Percentiles rank a stretch among this genome's conserved stretches.
Evolutionary conservation across 2,888 invertebrate species (phyloP).

Genomic region (Andrena flavipes): DNA sequence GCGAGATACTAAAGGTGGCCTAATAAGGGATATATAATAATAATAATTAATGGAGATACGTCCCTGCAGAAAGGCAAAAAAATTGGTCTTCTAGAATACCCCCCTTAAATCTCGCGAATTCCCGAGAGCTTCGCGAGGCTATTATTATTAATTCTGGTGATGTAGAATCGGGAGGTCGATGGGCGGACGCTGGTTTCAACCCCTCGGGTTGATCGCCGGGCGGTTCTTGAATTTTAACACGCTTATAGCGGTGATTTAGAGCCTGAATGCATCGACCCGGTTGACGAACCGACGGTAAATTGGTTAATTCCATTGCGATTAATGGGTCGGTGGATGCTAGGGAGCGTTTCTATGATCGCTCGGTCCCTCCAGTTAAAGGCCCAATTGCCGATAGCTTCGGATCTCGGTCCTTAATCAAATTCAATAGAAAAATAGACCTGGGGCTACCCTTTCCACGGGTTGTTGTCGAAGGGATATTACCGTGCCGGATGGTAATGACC

Average conservation of each 20-base stretch:
- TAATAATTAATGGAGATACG: too few species aligned
- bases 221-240: constrained; percentile 3
- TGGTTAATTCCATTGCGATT: constrained; percentile 37
- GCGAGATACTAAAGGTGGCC: too few species aligned
- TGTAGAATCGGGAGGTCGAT: neutral
- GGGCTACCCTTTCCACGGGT: constrained; percentile 66
- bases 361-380: constrained; percentile 11
- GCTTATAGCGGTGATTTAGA: neutral
- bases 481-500: constrained; percentile 73
- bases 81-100: too few species aligned
- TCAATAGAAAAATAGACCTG: constrained; percentile 75
- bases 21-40: too few species aligned
- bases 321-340: constrained; percentile 28
- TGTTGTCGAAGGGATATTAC: constrained; percentile 68
- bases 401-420: constrained; percentile 72
- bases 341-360: constrained; percentile 41
- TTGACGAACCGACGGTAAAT: constrained; percentile 12
- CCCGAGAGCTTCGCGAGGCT: too few species aligned
- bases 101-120: too few species aligned
- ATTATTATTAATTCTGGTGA: neutral
- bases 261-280: constrained; percentile 7
- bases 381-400: constrained; percentile 49
- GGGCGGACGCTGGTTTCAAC: neutral
- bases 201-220: neutral
- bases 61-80: too few species aligned